Base-by-base conservation (phyloP, 2,113 vertebrate species). In the Archilochus colubris region DNA sequence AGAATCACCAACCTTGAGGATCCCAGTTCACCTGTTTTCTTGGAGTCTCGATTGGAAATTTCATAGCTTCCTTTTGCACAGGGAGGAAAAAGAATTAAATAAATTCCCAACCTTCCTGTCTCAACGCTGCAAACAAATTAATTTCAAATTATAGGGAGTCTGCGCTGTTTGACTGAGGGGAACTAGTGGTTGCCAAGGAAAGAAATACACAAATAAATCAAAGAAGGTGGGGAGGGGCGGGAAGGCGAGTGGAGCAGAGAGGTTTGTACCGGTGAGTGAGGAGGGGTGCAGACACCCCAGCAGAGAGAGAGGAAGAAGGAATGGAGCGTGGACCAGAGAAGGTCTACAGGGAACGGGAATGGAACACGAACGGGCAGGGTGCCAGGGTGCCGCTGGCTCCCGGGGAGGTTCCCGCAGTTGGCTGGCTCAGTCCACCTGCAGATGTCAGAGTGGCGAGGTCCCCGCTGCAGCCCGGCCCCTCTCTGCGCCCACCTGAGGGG, bases 21-120 rank as follows among this genome's bases (percentile, higher is more conserved):
- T 99, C 98, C 99, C 99, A 99, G 98, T 99, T 99, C 97, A 99
- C 99, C 98, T 99, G 98, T 98, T 99, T 99, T 94, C 98, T 98
- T 95, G 98, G 99, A 96, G 97, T 99, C 98, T 99, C 99, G 93
- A 99, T 98, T 98, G 99, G 99, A 98, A 99, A 99, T 99, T 99
- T 99, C 99, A 99, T 99, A 93, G 98, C 98, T 98, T 97, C 94
- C 97, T 97, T 97, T 95, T 97, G 98, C 96, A 97, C 97, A 94
- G 91, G 94, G 92, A 94, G 96, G 96, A 92, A 97, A 96, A 96
- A 88, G 89, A 97, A 96, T 70, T 84, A 82, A 95, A 96, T 97
- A 94, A 97, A 97, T 95, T 96, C 91, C 93, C 91, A 84, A 87
- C 97, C 96, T 97, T 95, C 94, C 94, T 95, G 96, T 94, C 97